Conservation (phyloP, 1,140 invertebrate genomes). For the Polypedilum vanderplanki region DNA sequence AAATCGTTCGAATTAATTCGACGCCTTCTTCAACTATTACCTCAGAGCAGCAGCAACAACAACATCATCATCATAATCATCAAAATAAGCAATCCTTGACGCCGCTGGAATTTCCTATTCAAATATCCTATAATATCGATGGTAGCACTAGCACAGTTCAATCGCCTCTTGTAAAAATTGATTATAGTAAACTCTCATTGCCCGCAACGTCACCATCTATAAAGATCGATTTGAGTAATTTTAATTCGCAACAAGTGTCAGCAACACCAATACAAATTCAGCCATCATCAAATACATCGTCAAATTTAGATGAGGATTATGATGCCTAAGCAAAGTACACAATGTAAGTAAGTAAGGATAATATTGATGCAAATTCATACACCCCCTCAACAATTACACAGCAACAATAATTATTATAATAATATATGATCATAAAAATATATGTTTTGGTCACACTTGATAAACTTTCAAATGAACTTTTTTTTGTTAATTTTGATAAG, state of each 20-base stretch:
- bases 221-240: slow-evolving; percentile 10
- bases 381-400: neutral
- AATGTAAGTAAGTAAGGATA: neutral
- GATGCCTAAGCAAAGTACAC: neutral
- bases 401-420: neutral
- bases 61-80: neutral
- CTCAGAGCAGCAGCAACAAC: slow-evolving; percentile 11
- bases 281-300: neutral
- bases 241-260: neutral
- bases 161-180: neutral
- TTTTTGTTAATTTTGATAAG: slow-evolving; percentile 22
- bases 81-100: neutral
- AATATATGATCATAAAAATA: neutral
- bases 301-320: slow-evolving; percentile 8
- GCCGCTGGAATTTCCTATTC: slow-evolving; percentile 10
- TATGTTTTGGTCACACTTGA: neutral
- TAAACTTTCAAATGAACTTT: neutral
- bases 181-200: neutral
- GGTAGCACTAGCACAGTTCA: neutral
- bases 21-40: slow-evolving; percentile 11
- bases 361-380: neutral
- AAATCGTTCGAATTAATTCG: neutral
- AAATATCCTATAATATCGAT: slow-evolving; percentile 20
- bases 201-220: neutral
- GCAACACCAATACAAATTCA: neutral